Percentiles rank a stretch among this genome's conserved stretches.
Evolutionary conservation across 2,797 vertebrate genomes (phyloP).

Genomic region (Chrysocyon brachyurus): DNA sequence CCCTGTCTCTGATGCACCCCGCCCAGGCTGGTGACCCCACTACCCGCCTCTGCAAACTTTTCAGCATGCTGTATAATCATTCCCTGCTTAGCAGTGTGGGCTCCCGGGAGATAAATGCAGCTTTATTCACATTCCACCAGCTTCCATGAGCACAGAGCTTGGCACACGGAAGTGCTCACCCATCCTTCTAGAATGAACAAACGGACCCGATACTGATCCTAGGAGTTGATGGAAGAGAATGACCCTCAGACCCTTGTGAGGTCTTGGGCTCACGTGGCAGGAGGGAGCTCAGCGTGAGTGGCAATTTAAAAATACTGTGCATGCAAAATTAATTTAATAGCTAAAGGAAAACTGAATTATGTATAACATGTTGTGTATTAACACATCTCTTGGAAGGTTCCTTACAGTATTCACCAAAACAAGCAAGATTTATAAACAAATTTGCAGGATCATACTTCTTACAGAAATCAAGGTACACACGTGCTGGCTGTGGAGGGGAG

Average conservation of each 20-base stretch:
- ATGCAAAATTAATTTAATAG: conserved; percentile 60
- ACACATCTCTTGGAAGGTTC: neutral
- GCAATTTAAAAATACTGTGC: neutral
- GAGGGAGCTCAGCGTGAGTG: neutral
- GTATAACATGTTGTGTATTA: neutral
- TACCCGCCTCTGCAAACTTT: neutral
- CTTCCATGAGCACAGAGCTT: neutral
- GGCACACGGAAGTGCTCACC: rapidly evolving
- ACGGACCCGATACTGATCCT: neutral
- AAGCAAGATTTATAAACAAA: neutral
- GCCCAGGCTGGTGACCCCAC: neutral
- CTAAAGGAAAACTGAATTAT: conserved; percentile 65
- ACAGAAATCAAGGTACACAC: rapidly evolving
- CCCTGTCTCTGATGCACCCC: too few species aligned
- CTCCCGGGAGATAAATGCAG: neutral
- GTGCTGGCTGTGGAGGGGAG: neutral
- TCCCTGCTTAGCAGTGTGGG: neutral
- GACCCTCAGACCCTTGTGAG: neutral
- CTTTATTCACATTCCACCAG: rapidly evolving
- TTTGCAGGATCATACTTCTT: conserved; percentile 21
- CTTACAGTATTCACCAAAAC: conserved; percentile 19
- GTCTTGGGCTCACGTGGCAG: neutral
- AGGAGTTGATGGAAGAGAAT: neutral
- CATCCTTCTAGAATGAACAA: neutral
- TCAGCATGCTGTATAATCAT: rapidly evolving